Evolutionary conservation across 2,888 invertebrate species (phyloP).

Genomic region (Parnassius mnemosyne): DNA sequence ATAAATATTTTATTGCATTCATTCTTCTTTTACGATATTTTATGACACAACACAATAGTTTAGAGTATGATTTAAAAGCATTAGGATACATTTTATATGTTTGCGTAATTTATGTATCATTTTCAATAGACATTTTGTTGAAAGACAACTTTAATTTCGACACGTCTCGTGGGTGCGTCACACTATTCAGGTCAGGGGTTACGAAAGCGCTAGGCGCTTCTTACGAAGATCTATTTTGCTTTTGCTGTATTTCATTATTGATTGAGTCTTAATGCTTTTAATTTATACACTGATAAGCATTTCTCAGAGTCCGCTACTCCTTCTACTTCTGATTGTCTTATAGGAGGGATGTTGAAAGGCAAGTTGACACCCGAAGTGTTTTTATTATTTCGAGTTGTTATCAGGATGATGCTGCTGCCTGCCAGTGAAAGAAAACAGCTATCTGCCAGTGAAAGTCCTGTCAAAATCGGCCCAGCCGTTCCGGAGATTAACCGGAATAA

Average conservation of each 20-base stretch:
- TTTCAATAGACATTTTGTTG: constrained; percentile 31
- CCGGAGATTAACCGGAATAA: no score
- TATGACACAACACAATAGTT: constrained; percentile 1
- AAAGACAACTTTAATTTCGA: constrained; percentile 22
- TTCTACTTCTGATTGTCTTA: no score
- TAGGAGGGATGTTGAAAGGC: no score
- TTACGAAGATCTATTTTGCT: constrained; percentile 13
- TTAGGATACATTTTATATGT: background rate
- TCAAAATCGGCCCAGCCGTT: no score
- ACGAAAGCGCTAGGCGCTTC: constrained; percentile 34
- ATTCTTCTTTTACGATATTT: constrained; percentile 2
- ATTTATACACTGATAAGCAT: no score
- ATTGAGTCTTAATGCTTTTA: no score
- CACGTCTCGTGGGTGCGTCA: constrained; percentile 33
- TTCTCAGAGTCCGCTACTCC: no score
- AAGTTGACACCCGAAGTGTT: no score
- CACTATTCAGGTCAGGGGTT: constrained; percentile 35
- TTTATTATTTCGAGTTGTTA: no score
- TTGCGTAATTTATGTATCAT: constrained; percentile 32
- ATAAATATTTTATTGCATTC: background rate
- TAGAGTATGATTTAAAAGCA: constrained; percentile 1
- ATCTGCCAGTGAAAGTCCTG: no score
- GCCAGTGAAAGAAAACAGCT: no score
- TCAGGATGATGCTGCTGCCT: no score
- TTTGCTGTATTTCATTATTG: background rate